Base-by-base conservation (phyloP, 2,113 vertebrate genomes). In the Apteryx owenii region DNA sequence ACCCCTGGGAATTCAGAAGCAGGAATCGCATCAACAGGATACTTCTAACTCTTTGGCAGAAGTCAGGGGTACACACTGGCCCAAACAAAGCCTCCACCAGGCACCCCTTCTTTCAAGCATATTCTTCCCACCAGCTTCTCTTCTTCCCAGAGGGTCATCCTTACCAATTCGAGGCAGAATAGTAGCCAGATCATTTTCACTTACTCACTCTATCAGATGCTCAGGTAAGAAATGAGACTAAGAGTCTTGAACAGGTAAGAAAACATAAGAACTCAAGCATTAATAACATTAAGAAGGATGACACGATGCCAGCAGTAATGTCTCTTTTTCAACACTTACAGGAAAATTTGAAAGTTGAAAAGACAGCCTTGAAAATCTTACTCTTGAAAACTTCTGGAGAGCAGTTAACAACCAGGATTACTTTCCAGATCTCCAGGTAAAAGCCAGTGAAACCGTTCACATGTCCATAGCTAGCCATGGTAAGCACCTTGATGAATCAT, bases 401-500 rank as follows among this genome's bases (percentile, higher is more conserved):
- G 26, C 15, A 93, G 81, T 38, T 80, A 81, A 79, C 23, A 81
- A 79, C 23, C n/a, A 54, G 53, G 25, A 88, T 77, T 89, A 91
- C 85, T 89, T 85, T 86, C 76, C 64, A 16, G 11, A 64, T 54
- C 71, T 71, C 70, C 81, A 68, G 2, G 10, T 62, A 66, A 70
- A 81, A 95, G 38, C 64, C 92, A 93, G 26, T 77, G 61, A 26
- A 72, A 56, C 25, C 71, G 60, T 60, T 91, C 70, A 86, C 33
- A 54, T 36, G 18, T 58, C 66, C 65, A 65, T 44, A 77, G 64
- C 51, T 81, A 88, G 73, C 51, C 69, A 90, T 33, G 50, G 68
- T 85, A 54, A 81, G 58, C 16, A 69, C 20, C 42, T 51, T 66
- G 85, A 89, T 75, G 91, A 91, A 96, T 92, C 82, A 97, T 29